These are phyloP conservation scores for Tachuris rubrigastra DNA, from an alignment of 2,113 vertebrate species.

Conservation along the genomic window DNA sequence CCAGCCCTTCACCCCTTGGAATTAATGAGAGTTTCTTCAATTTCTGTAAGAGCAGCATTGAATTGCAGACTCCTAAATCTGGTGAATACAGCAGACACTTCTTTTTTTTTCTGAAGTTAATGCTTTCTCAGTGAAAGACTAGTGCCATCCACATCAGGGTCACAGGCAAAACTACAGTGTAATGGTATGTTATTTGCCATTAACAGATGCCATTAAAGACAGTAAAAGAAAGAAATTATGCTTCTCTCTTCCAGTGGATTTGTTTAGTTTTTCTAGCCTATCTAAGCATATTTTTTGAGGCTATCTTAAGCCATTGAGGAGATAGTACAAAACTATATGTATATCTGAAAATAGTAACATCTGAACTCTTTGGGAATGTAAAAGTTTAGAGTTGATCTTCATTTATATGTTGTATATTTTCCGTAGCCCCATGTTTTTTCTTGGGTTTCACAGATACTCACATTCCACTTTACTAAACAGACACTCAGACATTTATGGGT, in stretches of 20 bases:
- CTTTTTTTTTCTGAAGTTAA: not conserved
- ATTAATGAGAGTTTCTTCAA: not conserved
- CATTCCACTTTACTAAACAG: slow-evolving; percentile 9
- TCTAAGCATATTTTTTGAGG: slow-evolving; percentile 8
- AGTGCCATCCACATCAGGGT: not conserved
- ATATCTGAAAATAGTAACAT: slow-evolving; percentile 6
- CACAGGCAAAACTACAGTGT: not conserved
- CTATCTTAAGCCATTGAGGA: not conserved
- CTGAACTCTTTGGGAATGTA: not conserved
- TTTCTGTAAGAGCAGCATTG: not conserved
- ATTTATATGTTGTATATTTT: slow-evolving; percentile 11
- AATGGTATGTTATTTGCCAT: not conserved
- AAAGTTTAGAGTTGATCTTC: not conserved
- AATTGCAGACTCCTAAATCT: not conserved
- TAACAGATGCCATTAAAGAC: not conserved
- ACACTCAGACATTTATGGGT: not conserved
- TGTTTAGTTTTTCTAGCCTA: slow-evolving; percentile 1
- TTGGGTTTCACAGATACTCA: slow-evolving; percentile 12
- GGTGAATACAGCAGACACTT: not conserved
- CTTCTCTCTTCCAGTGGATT: not conserved
- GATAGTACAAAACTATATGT: not conserved
- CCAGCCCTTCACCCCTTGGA: not conserved
- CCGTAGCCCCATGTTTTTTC: not conserved
- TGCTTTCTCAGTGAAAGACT: not conserved
- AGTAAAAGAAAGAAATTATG: not conserved